Evolutionary conservation across 2,888 invertebrate genomes (phyloP), one percentile per base, ranked within the genome.

Genomic region (Phania funesta): DNA sequence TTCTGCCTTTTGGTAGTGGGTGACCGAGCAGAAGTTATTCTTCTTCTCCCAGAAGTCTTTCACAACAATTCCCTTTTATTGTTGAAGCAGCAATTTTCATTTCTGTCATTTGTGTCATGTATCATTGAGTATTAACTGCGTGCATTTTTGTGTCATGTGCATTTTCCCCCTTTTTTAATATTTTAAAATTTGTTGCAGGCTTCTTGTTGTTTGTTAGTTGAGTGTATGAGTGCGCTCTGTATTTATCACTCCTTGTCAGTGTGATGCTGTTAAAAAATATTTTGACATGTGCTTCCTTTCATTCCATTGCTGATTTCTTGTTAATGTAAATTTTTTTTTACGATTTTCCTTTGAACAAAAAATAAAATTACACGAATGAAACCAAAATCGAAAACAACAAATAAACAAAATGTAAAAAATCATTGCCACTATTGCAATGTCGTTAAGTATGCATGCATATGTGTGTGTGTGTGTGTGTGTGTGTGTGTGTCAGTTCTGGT

Each of bases 261-360:
- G 74, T 58, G 65, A 70, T 82, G 82, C 82, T 82, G 78, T 78
- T 82, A 74, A 82, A 82, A 82, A 78, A 64, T 82, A 78, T 71
- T 78, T 83, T 84, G 84, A 84, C 84, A 84, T 84, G 84, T 84
- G 84, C 84, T 84, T 84, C 84, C 84, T 84, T 83, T 84, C 84
- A 80, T 84, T 80, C 76, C 81, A 80, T 76, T 77, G 65, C 67
- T 41, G 58, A 32, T 80, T 75, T 56, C 82, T 78, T 78, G 82
- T 82, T 78, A 82, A 75, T 74, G 70, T 64, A 41, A 70, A 75
- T 60, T 58, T 71, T 77, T 74, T 81, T 81, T 78, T n/a, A n/a
- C n/a, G n/a, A n/a, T n/a, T n/a, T 78, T 78, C 71, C 44, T 58
- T 79, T 35, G 18, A 68, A 75, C 13, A 35, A 38, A 35, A 54